Conservation (phyloP, 1,140 invertebrate species). For the Drosophila tristis region DNA sequence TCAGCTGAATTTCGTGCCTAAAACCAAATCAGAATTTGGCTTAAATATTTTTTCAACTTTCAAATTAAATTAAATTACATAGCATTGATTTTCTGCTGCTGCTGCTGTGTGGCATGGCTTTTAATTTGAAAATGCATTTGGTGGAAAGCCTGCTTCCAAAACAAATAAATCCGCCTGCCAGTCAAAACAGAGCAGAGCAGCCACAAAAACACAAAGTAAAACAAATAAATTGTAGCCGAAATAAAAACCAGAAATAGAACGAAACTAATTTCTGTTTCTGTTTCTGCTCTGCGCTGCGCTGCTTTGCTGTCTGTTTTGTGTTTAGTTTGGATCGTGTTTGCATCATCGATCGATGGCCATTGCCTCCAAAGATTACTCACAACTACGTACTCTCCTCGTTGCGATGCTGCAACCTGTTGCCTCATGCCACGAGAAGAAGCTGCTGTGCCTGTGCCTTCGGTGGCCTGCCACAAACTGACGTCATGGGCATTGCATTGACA, state of each 20-base stretch:
- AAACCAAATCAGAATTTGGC: no score
- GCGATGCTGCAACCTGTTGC: conserved; percentile 67
- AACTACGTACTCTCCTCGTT: not conserved
- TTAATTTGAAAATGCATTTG: conserved; percentile 46
- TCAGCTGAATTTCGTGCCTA: no score
- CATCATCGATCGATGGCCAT: conserved; percentile 15
- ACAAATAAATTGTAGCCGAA: conserved; percentile 39
- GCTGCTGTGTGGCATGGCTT: conserved; percentile 21
- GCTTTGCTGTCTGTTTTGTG: conserved; percentile 17
- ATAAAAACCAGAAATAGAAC: conserved; percentile 29
- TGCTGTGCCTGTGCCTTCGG: not conserved
- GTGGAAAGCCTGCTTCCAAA: conserved; percentile 44
- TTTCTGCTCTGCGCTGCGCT: not conserved
- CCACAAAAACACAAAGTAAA: conserved; percentile 28
- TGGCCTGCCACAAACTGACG: conserved; percentile 34
- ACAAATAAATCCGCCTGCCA: conserved; percentile 55
- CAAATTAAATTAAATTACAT: not conserved
- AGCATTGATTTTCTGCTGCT: conserved; percentile 24
- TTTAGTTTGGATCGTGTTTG: conserved; percentile 38
- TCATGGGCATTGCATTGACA: conserved; percentile 41
- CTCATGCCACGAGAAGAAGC: conserved; percentile 2
- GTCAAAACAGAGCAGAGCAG: conserved; percentile 42
- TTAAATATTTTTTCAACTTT: no score
- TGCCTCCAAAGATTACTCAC: no score
- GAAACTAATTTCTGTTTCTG: conserved; percentile 27